Percentiles rank a stretch among this genome's conserved stretches.
These are phyloP conservation scores for Phortica variegata DNA, from an alignment of 1,140 invertebrate genomes.

Conservation along the genomic window DNA sequence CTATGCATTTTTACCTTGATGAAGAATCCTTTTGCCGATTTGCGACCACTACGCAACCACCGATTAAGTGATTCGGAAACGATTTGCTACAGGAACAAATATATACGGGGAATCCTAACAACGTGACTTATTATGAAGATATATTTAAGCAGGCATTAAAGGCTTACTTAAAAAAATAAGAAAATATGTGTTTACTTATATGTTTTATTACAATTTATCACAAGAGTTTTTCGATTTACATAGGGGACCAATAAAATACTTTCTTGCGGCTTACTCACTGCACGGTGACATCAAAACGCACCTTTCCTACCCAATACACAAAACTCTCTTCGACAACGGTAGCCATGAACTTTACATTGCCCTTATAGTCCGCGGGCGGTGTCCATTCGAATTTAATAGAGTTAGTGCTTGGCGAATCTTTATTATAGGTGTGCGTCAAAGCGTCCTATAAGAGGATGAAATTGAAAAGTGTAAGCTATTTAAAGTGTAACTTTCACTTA, in stretches of 20 bases:
- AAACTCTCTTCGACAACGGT: constrained; percentile 57
- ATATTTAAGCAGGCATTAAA: background rate
- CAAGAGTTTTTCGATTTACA: no score
- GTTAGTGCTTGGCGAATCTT: constrained; percentile 33
- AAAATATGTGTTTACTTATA: no score
- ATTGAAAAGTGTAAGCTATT: background rate
- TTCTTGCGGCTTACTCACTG: no score
- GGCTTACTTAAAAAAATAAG: background rate
- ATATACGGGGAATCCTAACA: no score
- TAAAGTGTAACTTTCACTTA: constrained; percentile 1
- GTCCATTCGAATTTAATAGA: constrained; percentile 45
- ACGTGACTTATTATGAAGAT: no score
- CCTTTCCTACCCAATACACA: constrained; percentile 57
- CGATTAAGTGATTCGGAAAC: constrained; percentile 12
- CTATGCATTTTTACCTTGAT: constrained; percentile 4
- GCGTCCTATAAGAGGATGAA: constrained; percentile 26
- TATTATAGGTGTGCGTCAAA: constrained; percentile 50
- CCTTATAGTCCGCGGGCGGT: constrained; percentile 48
- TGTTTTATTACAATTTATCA: no score
- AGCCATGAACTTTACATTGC: constrained; percentile 54
- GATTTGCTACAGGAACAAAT: constrained; percentile 29
- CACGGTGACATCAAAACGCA: constrained; percentile 11
- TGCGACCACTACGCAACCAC: constrained; percentile 24
- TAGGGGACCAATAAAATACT: no score
- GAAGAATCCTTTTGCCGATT: constrained; percentile 33